These are phyloP conservation scores for Nycticryphes semicollaris DNA, from an alignment of 2,113 vertebrate genomes.

Conservation along the genomic window DNA sequence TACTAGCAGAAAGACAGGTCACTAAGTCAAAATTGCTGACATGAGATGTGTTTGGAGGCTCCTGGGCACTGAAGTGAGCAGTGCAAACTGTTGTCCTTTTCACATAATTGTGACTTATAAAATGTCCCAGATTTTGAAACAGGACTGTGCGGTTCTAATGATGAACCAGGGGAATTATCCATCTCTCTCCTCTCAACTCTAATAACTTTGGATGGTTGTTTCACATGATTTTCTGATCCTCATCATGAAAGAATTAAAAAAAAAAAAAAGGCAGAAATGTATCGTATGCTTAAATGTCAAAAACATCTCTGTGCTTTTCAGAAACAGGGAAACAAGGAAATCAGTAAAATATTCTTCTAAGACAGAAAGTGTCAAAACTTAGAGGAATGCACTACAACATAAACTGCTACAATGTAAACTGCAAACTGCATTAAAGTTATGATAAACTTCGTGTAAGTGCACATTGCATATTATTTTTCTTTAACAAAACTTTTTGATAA, in stretches of 20 bases:
- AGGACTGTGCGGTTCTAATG: neutral
- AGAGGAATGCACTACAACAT: neutral
- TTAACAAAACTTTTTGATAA: constrained; percentile 24
- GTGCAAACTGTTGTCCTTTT: neutral
- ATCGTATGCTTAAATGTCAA: neutral
- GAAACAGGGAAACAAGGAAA: neutral
- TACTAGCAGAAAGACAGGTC: neutral
- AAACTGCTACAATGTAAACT: neutral
- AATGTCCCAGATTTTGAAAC: neutral
- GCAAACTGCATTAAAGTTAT: neutral
- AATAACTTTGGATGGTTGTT: neutral
- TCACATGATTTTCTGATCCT: neutral
- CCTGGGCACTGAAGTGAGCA: neutral
- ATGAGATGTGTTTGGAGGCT: neutral
- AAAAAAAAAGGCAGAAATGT: neutral
- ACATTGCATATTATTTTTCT: neutral
- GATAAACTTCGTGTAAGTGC: neutral
- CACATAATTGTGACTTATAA: neutral
- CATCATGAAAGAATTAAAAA: neutral
- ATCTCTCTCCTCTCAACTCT: neutral
- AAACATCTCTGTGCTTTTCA: neutral
- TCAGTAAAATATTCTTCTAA: neutral
- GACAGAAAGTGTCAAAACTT: neutral
- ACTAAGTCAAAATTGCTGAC: neutral
- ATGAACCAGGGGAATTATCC: neutral